Evolutionary conservation across 2,888 invertebrate genomes (phyloP).

Genomic region (Palloptera scutellata): DNA sequence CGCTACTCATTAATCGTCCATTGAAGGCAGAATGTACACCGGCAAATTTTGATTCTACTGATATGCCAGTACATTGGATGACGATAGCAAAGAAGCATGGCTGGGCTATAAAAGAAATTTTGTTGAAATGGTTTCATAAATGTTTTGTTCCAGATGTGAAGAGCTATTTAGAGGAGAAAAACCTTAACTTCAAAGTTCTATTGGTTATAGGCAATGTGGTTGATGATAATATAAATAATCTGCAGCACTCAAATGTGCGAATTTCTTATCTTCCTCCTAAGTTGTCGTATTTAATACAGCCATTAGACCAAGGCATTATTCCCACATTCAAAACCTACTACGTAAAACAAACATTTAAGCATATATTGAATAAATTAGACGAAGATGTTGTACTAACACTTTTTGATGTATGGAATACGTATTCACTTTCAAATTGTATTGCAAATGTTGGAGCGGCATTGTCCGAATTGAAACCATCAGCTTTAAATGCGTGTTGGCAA

Average conservation of each 20-base stretch:
- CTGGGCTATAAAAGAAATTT: slow-evolving; percentile 46
- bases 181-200: slow-evolving; percentile 26
- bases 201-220: slow-evolving; percentile 26
- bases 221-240: slow-evolving; percentile 7
- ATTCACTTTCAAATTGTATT: slow-evolving; percentile 20
- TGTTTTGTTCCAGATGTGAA: slow-evolving; percentile 37
- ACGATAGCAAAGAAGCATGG: slow-evolving; percentile 45
- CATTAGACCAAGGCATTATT: slow-evolving; percentile 29
- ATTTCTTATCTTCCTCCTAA: slow-evolving; percentile 15
- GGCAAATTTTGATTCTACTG: slow-evolving; percentile 23
- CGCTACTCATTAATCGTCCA: slow-evolving; percentile 49
- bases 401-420: slow-evolving; percentile 12
- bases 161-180: slow-evolving; percentile 32
- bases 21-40: slow-evolving; percentile 50
- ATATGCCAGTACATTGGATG: slow-evolving; percentile 45
- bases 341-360: slow-evolving; percentile 33
- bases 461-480: slow-evolving; percentile 11
- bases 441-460: slow-evolving; percentile 14
- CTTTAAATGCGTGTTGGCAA: slow-evolving; percentile 17
- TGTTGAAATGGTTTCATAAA: slow-evolving; percentile 44
- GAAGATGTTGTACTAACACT: slow-evolving; percentile 6
- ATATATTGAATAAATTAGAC: slow-evolving; percentile 18
- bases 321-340: slow-evolving; percentile 33
- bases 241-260: slow-evolving; percentile 14
- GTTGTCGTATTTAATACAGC: slow-evolving; percentile 5